Conservation (phyloP, 2,797 vertebrate genomes). For the Acrossocheilus fasciatus region DNA sequence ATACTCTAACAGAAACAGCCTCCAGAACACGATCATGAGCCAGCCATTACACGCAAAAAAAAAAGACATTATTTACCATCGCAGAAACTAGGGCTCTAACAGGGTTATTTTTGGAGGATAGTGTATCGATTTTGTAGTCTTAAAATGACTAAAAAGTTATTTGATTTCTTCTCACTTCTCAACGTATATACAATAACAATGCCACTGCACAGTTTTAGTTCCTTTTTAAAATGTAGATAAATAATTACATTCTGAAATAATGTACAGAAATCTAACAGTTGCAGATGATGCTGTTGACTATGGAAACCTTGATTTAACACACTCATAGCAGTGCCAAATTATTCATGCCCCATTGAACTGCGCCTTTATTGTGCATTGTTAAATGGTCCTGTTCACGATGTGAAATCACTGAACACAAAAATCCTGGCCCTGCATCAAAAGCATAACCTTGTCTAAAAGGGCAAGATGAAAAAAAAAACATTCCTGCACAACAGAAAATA, state of each 20-base stretch:
- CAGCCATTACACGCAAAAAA: constrained; percentile 5
- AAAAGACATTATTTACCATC: neutral
- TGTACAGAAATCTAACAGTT: constrained; percentile 33
- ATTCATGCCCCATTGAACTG: constrained; percentile 50
- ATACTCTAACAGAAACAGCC: constrained; percentile 6
- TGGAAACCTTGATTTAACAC: constrained; percentile 44
- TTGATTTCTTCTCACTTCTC: constrained; percentile 12
- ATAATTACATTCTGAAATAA: constrained; percentile 29
- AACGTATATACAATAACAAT: neutral
- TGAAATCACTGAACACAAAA: constrained; percentile 30
- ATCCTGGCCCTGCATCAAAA: constrained; percentile 51
- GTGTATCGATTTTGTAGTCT: neutral
- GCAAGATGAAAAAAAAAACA: constrained; percentile 23
- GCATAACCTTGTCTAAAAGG: constrained; percentile 41
- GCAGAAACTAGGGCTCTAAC: constrained; percentile 1
- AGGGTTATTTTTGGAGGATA: constrained; percentile 7
- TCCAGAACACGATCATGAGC: neutral
- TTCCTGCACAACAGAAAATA: constrained; percentile 1
- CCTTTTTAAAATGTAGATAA: neutral
- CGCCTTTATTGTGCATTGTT: constrained; percentile 55
- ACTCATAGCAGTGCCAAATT: constrained; percentile 48
- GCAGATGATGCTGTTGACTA: constrained; percentile 54
- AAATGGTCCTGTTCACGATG: constrained; percentile 52
- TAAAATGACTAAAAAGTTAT: neutral
- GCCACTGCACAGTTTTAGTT: neutral